Conservation (phyloP, 2,797 vertebrate species). For the Stomatorhinus walkeri region DNA sequence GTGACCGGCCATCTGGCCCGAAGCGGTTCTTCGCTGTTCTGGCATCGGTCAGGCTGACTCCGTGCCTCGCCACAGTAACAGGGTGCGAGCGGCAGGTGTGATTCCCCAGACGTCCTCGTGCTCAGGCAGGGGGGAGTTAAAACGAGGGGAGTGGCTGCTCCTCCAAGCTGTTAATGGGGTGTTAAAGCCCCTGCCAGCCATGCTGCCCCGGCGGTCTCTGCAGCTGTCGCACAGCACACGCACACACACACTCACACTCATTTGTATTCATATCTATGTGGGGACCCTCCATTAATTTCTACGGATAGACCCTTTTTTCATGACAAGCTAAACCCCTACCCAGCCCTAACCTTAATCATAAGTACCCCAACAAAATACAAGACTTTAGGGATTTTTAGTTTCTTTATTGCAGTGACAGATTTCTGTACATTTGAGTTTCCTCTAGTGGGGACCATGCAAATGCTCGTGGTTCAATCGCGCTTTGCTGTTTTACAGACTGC, state of each 20-base stretch:
- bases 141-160: neutral
- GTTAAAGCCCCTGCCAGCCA: constrained; percentile 35
- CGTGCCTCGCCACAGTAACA: neutral
- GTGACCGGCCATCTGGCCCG: neutral
- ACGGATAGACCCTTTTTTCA: neutral
- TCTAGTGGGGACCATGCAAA: constrained; percentile 21
- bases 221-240: constrained; percentile 36
- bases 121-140: neutral
- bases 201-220: constrained; percentile 33
- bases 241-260: neutral
- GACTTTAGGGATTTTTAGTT: neutral
- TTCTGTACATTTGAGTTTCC: neutral
- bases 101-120: neutral
- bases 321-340: neutral
- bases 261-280: constrained; percentile 27
- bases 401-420: neutral
- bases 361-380: neutral
- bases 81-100: neutral
- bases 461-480: neutral
- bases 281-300: constrained; percentile 22
- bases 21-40: neutral
- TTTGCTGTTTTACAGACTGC: neutral
- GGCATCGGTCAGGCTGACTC: neutral
- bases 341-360: neutral
- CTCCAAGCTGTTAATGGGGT: constrained; percentile 37